A percentile compares a stretch with the other conserved stretches of the same genome.
Conservation (phyloP, 2,888 invertebrate genomes). For the Plutella xylostella region DNA sequence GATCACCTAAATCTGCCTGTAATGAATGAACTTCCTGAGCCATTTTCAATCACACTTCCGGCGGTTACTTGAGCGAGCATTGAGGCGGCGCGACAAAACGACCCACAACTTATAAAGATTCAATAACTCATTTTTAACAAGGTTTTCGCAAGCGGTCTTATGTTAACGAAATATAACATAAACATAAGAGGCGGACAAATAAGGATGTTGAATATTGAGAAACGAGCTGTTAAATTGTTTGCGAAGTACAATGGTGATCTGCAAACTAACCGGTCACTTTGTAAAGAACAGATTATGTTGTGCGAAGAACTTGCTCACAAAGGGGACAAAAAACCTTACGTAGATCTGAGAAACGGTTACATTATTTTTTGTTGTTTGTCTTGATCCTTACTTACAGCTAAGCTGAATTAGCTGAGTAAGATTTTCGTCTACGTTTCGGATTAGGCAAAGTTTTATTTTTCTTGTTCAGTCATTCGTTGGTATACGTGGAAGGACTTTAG, state of each 20-base stretch:
- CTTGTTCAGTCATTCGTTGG: no score
- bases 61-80: no score
- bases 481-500: no score
- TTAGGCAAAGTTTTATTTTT: no score
- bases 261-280: constrained; percentile 21
- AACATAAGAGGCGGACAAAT: background rate
- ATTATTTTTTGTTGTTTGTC: constrained; percentile 7
- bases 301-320: constrained; percentile 20
- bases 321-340: constrained; percentile 9
- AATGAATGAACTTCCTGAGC: no score
- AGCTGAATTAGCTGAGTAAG: background rate
- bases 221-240: constrained; percentile 30
- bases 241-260: constrained; percentile 21
- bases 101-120: no score
- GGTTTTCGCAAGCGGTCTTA: background rate
- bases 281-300: constrained; percentile 26
- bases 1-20: no score
- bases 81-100: no score
- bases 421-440: background rate
- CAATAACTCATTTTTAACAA: background rate
- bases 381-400: background rate
- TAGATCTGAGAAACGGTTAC: constrained; percentile 8
- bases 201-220: constrained; percentile 16
- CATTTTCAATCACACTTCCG: no score
- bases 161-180: background rate